Percentiles rank a stretch among this genome's conserved stretches.
phyloP scores from a whole-genome alignment of 2,797 vertebrate species.

The Sphenopsis melanotis region DNA sequence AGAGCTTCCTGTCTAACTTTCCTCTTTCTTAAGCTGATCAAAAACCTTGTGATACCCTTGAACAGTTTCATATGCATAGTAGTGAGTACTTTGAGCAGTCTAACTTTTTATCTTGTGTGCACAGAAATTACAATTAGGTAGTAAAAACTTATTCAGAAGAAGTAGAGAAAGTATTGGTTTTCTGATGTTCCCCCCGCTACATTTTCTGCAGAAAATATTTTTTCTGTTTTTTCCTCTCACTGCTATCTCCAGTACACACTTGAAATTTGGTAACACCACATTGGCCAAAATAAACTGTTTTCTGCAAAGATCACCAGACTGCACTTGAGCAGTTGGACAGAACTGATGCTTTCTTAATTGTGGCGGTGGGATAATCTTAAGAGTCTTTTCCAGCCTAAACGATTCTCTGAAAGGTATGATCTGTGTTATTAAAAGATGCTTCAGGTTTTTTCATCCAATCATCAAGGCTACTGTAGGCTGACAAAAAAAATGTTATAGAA shows the following conservation, averaged over 20 bases:
- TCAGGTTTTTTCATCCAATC: neutral
- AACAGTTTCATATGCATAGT: neutral
- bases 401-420: neutral
- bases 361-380: neutral
- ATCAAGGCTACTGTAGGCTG: neutral
- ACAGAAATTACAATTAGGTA: neutral
- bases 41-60: neutral
- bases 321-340: neutral
- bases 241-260: neutral
- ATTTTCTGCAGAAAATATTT: neutral
- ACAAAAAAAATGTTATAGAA: neutral
- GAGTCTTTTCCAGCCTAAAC: neutral
- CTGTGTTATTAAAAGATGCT: neutral
- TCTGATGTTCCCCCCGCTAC: fast-evolving
- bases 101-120: neutral
- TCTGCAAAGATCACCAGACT: neutral
- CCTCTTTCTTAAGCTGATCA: neutral
- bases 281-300: neutral
- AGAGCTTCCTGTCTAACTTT: neutral
- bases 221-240: neutral
- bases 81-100: neutral
- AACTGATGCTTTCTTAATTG: neutral
- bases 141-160: neutral
- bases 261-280: neutral
- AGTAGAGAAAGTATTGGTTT: neutral